Conservation (phyloP, 2,888 invertebrate species). For the Eupithecia pulchellata region DNA sequence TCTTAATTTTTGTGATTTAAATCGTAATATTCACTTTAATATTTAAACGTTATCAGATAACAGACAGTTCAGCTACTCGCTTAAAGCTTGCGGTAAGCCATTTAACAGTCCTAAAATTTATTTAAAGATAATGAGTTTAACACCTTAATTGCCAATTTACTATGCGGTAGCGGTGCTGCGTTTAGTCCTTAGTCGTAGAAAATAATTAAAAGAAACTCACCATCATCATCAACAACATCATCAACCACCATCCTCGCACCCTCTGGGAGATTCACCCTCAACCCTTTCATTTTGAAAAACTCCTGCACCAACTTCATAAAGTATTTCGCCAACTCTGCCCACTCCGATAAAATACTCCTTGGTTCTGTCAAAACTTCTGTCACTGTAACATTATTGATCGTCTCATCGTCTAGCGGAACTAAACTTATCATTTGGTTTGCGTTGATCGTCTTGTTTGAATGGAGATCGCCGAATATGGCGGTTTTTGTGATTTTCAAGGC, state of each 20-base stretch:
- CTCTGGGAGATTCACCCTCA: constrained; percentile 75
- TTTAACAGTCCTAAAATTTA: no score
- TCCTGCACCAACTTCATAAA: constrained; percentile 73
- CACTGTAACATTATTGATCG: constrained; percentile 58
- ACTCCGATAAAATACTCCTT: constrained; percentile 74
- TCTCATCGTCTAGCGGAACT: constrained; percentile 72
- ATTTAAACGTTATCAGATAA: no score
- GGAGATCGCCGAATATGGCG: constrained; percentile 69
- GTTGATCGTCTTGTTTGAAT: constrained; percentile 70
- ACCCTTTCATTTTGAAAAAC: constrained; percentile 75
- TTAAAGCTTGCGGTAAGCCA: no score
- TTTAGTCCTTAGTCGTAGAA: neutral
- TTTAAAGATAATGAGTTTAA: no score
- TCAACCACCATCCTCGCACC: constrained; percentile 77
- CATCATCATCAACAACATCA: constrained; percentile 62
- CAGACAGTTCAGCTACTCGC: no score
- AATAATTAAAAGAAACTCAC: constrained; percentile 45
- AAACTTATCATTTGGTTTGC: constrained; percentile 71
- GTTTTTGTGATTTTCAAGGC: constrained; percentile 76
- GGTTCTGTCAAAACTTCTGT: constrained; percentile 59
- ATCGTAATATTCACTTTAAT: no score
- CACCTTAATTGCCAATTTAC: no score
- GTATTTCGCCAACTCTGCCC: constrained; percentile 77
- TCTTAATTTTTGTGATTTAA: no score
- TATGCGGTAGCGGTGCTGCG: no score